Percentiles rank a stretch among this genome's conserved stretches.
Conservation (phyloP, 2,888 invertebrate genomes). For the Oxycera nigricornis region DNA sequence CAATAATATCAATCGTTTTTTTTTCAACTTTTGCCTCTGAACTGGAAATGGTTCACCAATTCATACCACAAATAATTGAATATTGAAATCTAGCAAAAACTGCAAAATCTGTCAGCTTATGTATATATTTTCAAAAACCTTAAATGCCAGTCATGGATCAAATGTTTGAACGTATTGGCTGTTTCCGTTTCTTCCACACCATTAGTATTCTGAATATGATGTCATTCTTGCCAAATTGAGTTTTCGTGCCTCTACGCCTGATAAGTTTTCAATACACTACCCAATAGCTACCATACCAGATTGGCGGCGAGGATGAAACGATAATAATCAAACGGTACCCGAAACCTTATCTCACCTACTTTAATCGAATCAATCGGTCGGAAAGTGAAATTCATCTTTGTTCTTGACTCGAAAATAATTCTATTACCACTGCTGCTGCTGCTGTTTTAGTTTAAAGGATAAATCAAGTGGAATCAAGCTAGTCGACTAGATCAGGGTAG, state of each 20-base stretch:
- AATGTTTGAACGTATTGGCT: no score
- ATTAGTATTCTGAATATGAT: slow-evolving; percentile 18
- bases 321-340: not conserved
- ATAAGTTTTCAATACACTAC: slow-evolving; percentile 4
- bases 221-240: not conserved
- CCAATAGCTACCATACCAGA: not conserved
- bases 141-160: no score
- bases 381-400: slow-evolving; percentile 25
- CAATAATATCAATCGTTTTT: no score
- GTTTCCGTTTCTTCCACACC: no score
- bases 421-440: not conserved
- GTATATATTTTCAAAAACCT: no score
- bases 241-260: slow-evolving; percentile 20
- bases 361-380: slow-evolving; percentile 15
- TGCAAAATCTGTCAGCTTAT: no score
- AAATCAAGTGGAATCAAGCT: not conserved
- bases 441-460: not conserved
- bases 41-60: no score
- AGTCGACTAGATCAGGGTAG: no score
- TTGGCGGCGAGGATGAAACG: not conserved
- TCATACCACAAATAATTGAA: no score
- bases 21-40: no score
- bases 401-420: not conserved
- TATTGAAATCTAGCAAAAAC: no score
- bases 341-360: not conserved